Evolutionary conservation across 2,113 vertebrate species (phyloP), one percentile per base, ranked within the genome.

Genomic region (Condylura cristata): DNA sequence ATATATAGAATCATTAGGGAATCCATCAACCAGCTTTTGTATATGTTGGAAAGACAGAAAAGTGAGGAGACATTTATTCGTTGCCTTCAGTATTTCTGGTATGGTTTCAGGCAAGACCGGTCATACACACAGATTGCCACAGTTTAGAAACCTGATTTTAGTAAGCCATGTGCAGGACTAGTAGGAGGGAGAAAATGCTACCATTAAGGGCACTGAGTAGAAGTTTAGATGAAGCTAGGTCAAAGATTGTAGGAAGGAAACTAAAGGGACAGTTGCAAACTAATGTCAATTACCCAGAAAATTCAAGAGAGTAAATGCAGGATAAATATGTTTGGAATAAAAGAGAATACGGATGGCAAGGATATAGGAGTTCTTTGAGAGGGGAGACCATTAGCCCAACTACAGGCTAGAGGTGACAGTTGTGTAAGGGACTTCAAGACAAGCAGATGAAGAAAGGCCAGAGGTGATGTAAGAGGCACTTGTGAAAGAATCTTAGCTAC

Each of bases 401-500:
- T 93, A 91, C 87, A 97, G 89, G 51, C 60, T 75, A 89, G 48
- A 94, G 93, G 46, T 79, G 10, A 44, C 86, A 79, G 8, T 96
- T 96, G 85, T 63, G 95, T 89, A 97, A 95, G 26, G 61, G 9
- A 80, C 86, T 83, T 96, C 61, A 95, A 93, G 91, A 83, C 65
- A 68, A 96, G 71, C 37, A 85, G 91, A 95, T 81, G 95, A 93
- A 89, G 95, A 95, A 97, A 95, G 86, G 90, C 87, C 92, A 91
- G 87, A 95, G 85, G 46, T 96, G 66, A 93, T 96, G 95, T 93
- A 96, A 97, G 75, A 96, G 56, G 56, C 61, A 46, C 95, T 97
- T 96, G 37, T 66, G 96, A 97, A 97, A 97, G 95, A 93, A 39
- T 46, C 41, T 85, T 83, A 74, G 91, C 93, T 71, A 53, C 90